phyloP scores from a whole-genome alignment of 1,140 invertebrate species.

The Macrosteles quadrilineatus region DNA sequence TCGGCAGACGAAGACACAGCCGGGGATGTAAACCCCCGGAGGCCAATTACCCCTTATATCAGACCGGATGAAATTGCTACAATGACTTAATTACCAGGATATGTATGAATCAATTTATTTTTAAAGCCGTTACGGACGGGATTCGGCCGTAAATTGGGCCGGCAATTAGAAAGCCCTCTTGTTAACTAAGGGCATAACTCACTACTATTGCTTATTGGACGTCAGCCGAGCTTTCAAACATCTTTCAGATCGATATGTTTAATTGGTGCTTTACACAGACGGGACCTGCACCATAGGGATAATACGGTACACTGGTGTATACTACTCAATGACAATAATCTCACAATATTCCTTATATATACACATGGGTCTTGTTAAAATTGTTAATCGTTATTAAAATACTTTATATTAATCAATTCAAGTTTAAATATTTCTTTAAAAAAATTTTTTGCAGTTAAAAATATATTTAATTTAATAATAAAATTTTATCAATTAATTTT shows the following conservation, averaged over 20 bases:
- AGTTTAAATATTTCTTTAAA: too few relatives aligned
- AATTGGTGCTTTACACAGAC: constrained; percentile 16
- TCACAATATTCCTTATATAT: too few relatives aligned
- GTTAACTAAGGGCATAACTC: constrained; percentile 50
- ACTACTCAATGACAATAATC: too few relatives aligned
- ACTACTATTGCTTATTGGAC: constrained; percentile 42
- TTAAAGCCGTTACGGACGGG: constrained; percentile 7
- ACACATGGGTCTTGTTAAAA: too few relatives aligned
- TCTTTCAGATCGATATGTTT: constrained; percentile 12
- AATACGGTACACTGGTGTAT: too few relatives aligned
- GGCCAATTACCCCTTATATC: constrained; percentile 26
- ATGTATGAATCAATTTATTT: constrained; percentile 29
- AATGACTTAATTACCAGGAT: constrained; percentile 27
- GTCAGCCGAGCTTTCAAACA: constrained; percentile 31
- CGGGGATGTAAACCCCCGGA: not conserved
- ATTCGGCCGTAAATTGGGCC: constrained; percentile 33
- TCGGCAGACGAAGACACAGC: not conserved
- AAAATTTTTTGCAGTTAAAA: too few relatives aligned
- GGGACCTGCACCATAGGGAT: constrained; percentile 28
- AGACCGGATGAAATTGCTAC: constrained; percentile 25
- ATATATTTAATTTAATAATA: too few relatives aligned
- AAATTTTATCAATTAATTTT: too few relatives aligned
- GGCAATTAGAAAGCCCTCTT: constrained; percentile 52
- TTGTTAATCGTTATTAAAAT: too few relatives aligned
- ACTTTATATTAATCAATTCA: too few relatives aligned